These are phyloP conservation scores for Caradrina kadenii DNA, from an alignment of 2,888 invertebrate genomes.

Conservation along the genomic window DNA sequence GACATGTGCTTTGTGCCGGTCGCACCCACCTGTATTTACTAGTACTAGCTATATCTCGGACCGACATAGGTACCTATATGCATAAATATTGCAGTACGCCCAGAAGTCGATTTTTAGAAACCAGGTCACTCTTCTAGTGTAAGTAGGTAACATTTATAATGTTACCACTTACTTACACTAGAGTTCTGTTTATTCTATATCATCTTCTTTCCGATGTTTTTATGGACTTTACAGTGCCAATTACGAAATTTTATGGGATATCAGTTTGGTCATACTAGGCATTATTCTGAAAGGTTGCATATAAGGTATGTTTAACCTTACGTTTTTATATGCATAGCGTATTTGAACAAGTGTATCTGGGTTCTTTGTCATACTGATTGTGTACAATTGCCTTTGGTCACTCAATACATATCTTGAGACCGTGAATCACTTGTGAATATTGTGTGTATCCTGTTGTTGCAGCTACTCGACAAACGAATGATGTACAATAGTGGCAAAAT, in stretches of 20 bases:
- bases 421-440: conserved; percentile 68
- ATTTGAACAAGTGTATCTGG: conserved; percentile 76
- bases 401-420: conserved; percentile 60
- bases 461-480: conserved; percentile 37
- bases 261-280: conserved; percentile 4
- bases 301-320: conserved; percentile 46
- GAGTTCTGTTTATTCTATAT: background rate
- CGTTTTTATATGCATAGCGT: conserved; percentile 54
- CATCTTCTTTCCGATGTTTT: background rate
- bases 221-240: too few species aligned
- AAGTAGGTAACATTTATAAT: conserved; percentile 22
- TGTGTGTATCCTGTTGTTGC: conserved; percentile 65
- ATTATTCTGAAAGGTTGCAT: conserved; percentile 43
- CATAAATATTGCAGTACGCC: conserved; percentile 52
- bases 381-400: conserved; percentile 68
- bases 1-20: conserved; percentile 51
- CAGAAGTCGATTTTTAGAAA: conserved; percentile 57
- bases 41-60: background rate
- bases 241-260: background rate
- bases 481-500: conserved; percentile 24
- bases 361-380: conserved; percentile 66
- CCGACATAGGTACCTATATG: conserved; percentile 30
- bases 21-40: conserved; percentile 65
- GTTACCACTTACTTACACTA: too few species aligned
- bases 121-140: conserved; percentile 61